A percentile compares a stretch with the other conserved stretches of the same genome.
Evolutionary conservation across 1,140 invertebrate genomes (phyloP).

Genomic region (Pogonognathellus flavescens): DNA sequence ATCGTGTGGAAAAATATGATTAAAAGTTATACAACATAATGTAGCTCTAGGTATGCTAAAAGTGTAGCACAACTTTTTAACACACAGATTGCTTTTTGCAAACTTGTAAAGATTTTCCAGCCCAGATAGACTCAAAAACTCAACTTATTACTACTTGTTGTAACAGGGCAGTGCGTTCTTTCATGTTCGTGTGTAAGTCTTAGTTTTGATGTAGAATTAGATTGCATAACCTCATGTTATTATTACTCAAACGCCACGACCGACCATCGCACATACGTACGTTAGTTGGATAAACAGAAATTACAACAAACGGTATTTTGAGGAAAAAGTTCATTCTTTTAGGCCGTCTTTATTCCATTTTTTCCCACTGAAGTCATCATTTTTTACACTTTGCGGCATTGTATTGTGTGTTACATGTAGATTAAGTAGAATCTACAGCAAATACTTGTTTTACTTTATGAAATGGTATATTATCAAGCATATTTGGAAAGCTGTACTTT

Average conservation of each 20-base stretch:
- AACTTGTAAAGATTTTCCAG: too few relatives aligned
- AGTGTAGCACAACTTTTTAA: too few relatives aligned
- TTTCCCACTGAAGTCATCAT: neutral
- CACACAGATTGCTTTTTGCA: too few relatives aligned
- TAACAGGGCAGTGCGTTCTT: too few relatives aligned
- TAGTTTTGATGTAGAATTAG: constrained; percentile 1
- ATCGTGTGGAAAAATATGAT: too few relatives aligned
- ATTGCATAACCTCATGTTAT: constrained; percentile 7
- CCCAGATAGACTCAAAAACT: too few relatives aligned
- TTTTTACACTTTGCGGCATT: too few relatives aligned
- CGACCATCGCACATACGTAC: too few relatives aligned
- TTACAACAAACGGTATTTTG: constrained; percentile 13
- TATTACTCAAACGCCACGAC: neutral
- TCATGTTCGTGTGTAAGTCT: too few relatives aligned
- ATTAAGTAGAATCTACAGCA: neutral
- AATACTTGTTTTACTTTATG: neutral
- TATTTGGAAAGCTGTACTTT: constrained; percentile 11
- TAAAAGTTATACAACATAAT: too few relatives aligned
- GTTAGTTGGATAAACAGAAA: neutral
- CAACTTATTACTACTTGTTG: too few relatives aligned
- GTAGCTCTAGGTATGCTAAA: too few relatives aligned
- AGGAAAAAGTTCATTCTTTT: neutral
- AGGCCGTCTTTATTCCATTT: neutral
- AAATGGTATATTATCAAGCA: neutral
- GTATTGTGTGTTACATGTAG: neutral